Base-by-base conservation (phyloP, 2,888 invertebrate species). In the Embidobia sp. region DNA sequence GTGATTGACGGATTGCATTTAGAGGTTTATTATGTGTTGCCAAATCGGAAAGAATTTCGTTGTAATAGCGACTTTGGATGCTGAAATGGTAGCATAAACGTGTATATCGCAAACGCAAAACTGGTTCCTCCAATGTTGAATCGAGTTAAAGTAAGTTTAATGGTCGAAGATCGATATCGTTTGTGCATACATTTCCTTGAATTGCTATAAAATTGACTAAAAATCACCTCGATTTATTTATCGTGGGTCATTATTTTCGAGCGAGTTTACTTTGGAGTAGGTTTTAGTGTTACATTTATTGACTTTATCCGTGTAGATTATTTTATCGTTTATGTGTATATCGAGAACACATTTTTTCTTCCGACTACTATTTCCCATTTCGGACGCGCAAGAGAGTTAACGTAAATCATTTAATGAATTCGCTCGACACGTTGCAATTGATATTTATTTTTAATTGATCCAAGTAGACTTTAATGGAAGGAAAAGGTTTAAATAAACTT, bases 91-190 rank as follows among this genome's bases (percentile, higher is more conserved):
- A 72, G 51, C 67, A 49, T 76, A 64, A 78, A 75, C 48, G 46
- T 57, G 70, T 44, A 61, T 70, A 72, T 70, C 55, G 63, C 67
- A 26, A 72, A 69, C 49, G 35, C 61, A 63, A 78, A 78, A 78
- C 75, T 74, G 70, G 78, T 75, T 78, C 78, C 74, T 67, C 70
- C 74, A 78, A 74, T 78, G 75, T 78, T 74, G 64, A 78, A 66
- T 67, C 72, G 40, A 66, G 61, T 74, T 70, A 55, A 78, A 53
- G 69, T 78, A 64, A 74, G 67, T 78, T 78, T 78, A 78, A 78
- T 78, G 78, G 42, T 78, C 70, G 61, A 70, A 78, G 75, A 78
- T 78, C 75, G 61, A 72, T 75, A 78, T 78, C 78, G 40, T 72
- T 75, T 72, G 74, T 74, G 74, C 78, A 75, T 74, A 75, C 70